Evolutionary conservation across 2,113 vertebrate genomes (phyloP), one percentile per base, ranked within the genome.

Genomic region (Leucopsar rothschildi): DNA sequence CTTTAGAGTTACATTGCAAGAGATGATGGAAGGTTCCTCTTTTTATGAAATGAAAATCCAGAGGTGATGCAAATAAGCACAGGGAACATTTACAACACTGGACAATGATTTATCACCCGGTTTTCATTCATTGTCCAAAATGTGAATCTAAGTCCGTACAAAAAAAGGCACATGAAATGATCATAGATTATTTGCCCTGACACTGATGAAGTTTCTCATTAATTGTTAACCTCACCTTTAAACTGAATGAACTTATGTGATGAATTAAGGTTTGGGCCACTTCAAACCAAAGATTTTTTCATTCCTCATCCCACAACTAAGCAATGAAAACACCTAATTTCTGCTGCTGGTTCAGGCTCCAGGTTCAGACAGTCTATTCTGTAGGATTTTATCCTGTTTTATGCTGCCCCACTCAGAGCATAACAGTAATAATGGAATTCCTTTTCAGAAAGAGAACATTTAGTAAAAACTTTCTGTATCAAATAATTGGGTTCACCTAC

Each of bases 401-500:
- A 31, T 52, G 24, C 37, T 49, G 27, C 37, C 64, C 47, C 72
- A 66, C 16, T 45, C 55, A 90, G 31, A 72, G 9, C 8, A 52
- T 63, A 77, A 80, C 31, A 80, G 35, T 66, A 84, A 63, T 56
- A 83, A 91, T 23, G 25, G 39, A 78, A 82, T 44, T 78, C 10
- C 21, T 88, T 92, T 92, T 42, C 75, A 76, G 78, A 90, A 91
- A 80, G 7, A 68, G 65, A 91, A 44, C 7, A 90, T 79, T 86
- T 21, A 53, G 16, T 42, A 71, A 93, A 63, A 56, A 40, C 7
- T n/a, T 93, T 42, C 40, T 82, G 12, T 73, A 39, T 71, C 60
- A 86, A 77, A 92, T 90, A 68, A 91, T 82, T 69, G n/a, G 12
- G 37, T 90, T 94, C 90, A 85, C 42, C 82, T 89, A 15, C 57